Evolutionary conservation across 2,113 vertebrate genomes (phyloP).

Genomic region (Plestiodon gilberti): DNA sequence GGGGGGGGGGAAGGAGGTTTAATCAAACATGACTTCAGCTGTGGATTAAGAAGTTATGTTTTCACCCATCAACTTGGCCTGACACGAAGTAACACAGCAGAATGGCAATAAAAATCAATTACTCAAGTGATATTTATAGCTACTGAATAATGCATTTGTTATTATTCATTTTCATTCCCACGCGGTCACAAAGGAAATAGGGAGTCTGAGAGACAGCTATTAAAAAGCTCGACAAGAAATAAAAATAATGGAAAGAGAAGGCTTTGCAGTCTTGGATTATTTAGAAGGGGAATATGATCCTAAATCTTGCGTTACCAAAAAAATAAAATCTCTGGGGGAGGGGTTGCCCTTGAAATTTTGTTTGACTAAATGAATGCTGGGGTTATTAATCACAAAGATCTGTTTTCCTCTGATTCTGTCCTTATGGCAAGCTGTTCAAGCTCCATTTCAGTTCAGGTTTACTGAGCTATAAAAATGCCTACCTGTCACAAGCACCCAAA

Average conservation of each 20-base stretch:
- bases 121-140: conserved; percentile 52
- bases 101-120: conserved; percentile 33
- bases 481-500: conserved; percentile 23
- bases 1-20: background rate
- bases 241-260: conserved; percentile 51
- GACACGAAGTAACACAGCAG: conserved; percentile 9
- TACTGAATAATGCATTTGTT: conserved; percentile 61
- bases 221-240: conserved; percentile 56
- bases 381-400: conserved; percentile 7
- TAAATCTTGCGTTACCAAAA: background rate
- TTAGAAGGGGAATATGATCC: background rate
- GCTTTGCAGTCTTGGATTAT: conserved; percentile 14
- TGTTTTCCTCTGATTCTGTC: conserved; percentile 1
- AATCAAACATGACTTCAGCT: conserved; percentile 37
- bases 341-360: background rate
- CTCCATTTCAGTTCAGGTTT: conserved; percentile 33
- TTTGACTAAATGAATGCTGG: background rate
- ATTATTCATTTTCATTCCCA: conserved; percentile 63
- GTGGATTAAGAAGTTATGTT: conserved; percentile 18
- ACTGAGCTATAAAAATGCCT: conserved; percentile 30
- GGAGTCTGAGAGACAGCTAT: conserved; percentile 60
- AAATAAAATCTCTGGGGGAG: background rate
- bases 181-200: conserved; percentile 54
- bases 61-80: background rate
- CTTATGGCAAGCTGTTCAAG: background rate